Evolutionary conservation across 2,113 vertebrate genomes (phyloP).

Genomic region (Cardinalis cardinalis): DNA sequence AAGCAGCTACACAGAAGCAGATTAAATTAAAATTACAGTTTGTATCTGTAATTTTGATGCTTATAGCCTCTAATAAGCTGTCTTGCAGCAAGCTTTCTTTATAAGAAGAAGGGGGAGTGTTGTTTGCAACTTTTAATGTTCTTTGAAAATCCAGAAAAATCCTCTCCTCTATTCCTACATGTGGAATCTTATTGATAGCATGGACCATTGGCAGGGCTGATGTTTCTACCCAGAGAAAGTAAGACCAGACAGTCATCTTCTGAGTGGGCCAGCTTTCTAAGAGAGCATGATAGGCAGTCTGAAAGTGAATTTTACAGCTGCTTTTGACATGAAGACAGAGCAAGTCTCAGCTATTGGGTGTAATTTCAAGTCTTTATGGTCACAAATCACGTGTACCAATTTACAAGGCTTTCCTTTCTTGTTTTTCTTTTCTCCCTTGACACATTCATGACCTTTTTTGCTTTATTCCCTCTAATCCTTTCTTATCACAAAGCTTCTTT

Average conservation of each 20-base stretch:
- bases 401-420: background rate
- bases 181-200: background rate
- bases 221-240: background rate
- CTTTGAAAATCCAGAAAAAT: background rate
- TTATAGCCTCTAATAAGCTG: background rate
- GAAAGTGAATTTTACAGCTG: background rate
- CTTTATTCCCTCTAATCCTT: background rate
- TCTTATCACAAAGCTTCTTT: background rate
- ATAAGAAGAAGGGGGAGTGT: background rate
- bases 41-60: background rate
- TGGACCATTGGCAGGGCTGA: background rate
- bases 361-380: background rate
- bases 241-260: background rate
- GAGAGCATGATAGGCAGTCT: background rate
- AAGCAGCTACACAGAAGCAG: background rate
- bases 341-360: background rate
- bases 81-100: background rate
- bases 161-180: background rate
- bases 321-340: background rate
- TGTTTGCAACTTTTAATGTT: background rate
- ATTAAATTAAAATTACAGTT: background rate
- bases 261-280: background rate
- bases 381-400: background rate
- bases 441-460: background rate
- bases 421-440: background rate